A percentile compares a stretch with the other conserved stretches of the same genome.
phyloP scores from a whole-genome alignment of 2,113 vertebrate genomes.

The Coryphaenoides rupestris region DNA sequence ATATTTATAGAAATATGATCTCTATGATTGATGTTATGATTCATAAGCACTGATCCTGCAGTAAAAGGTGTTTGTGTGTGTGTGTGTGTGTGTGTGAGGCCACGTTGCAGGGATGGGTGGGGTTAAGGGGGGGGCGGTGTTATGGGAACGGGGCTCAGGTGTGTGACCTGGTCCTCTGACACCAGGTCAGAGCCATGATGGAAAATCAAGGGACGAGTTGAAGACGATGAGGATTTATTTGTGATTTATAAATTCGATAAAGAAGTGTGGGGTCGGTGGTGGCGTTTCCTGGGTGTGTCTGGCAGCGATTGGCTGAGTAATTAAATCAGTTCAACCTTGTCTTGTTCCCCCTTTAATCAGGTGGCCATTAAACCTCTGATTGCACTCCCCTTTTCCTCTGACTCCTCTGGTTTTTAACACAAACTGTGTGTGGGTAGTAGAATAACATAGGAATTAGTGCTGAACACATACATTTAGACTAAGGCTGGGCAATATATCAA shows the following conservation, averaged over 20 bases:
- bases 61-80: constrained; percentile 12
- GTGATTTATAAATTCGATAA: too few relatives aligned
- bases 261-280: too few relatives aligned
- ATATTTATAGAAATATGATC: too few relatives aligned
- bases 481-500: too few relatives aligned
- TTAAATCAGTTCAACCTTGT: constrained; percentile 65
- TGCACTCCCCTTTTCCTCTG: constrained; percentile 52
- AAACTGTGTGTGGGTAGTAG: constrained; percentile 27
- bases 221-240: constrained; percentile 61
- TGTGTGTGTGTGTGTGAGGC: neutral
- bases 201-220: constrained; percentile 54
- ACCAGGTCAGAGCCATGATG: constrained; percentile 43
- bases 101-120: neutral
- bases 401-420: constrained; percentile 56
- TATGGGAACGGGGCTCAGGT: neutral
- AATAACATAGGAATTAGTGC: too few relatives aligned
- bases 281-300: constrained; percentile 52
- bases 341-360: constrained; percentile 71
- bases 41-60: constrained; percentile 3
- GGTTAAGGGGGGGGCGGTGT: neutral
- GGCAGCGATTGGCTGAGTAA: constrained; percentile 59
- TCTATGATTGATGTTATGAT: neutral
- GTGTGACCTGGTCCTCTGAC: constrained; percentile 23
- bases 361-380: constrained; percentile 68
- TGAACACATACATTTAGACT: too few relatives aligned